Evolutionary conservation across 2,888 invertebrate species (phyloP), one percentile per base, ranked within the genome.

Genomic region (Gandaritis pyraliata): DNA sequence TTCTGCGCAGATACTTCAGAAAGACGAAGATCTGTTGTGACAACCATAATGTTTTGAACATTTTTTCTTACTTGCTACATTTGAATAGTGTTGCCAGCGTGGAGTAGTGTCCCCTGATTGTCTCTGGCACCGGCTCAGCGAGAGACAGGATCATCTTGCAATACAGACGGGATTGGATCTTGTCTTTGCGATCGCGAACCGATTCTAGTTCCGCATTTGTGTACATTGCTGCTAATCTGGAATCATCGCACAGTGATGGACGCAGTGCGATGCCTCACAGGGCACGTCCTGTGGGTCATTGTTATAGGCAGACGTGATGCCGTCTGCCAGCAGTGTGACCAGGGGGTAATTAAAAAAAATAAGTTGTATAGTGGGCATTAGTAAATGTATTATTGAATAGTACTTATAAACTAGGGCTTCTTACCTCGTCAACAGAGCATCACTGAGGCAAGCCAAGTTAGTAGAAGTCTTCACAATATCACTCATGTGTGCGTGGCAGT

Each of bases 361-460:
- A n/a, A n/a, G n/a, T n/a, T n/a, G n/a, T n/a, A n/a, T n/a, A n/a
- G 23, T 23, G 23, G 23, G 4, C 4, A 23, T 23, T 3, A 23
- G 23, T 23, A 23, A 23, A 23, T 23, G n/a, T n/a, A n/a, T n/a
- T n/a, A 23, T 23, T 23, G 23, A 23, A 23, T 23, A 23, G 0
- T 2, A 0, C 3, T 23, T 23, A 23, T 3, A 23, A 23, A 6
- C 1, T 23, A 23, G 23, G 6, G n/a, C n/a, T n/a, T 16, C 13
- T 56, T 72, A 93, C 93, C 94, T 94, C 6, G 94, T 94, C 8
- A 95, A 88, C 12, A 95, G 87, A 8, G 94, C 94, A 76, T 98
- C 98, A 79, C 97, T 98, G 58, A 98, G 93, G 77, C 98, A 98
- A 7, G 96, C 96, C 61, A 98, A 93, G 86, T 98, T 97, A 41